Evolutionary conservation across 2,797 vertebrate species (phyloP), one percentile per base, ranked within the genome.

Genomic region (Acridotheres tristis): DNA sequence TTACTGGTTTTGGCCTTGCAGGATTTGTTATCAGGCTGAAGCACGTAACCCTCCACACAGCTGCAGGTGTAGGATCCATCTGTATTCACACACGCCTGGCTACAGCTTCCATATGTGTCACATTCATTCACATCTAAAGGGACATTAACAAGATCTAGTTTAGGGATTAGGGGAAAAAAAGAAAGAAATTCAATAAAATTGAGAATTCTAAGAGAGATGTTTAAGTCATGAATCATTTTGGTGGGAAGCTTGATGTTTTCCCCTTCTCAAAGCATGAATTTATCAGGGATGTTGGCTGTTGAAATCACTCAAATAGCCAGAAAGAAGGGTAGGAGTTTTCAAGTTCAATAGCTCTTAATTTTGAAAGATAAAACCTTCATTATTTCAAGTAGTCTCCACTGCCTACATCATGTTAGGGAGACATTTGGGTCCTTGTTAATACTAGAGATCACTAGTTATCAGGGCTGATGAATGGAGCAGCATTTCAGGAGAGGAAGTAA

Each of bases 1-100:
- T 99, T 98, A 99, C 99, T 99, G 95, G 97, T 98, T 98, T 99
- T 99, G 96, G 98, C 98, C 98, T 98, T 99, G 98, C 99, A 99
- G 87, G 99, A 99, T 96, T 96, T 99, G 97, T 98, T 98, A 96
- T 99, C 98, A 32, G 98, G 92, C 96, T 99, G 99, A 91, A 99
- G 98, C 77, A 98, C 94, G 73, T 99, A 99, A 86, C 99, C 99
- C 42, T 99, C 99, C 93, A 98, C 98, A 96, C 99, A 99, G 96
- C 98, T 98, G 97, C 99, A 99, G 53, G 96, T 90, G 93, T 99
- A 99, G 16, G 99, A 99, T 90, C 99, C 99, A 5, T 98, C 98
- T 42, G 98, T 99, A 97, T 99, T 99, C 32, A 89, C 91, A 96
- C 99, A 99, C 88, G 95, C 98, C 97, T 99, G 99, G 97, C 99